A percentile compares a stretch with the other conserved stretches of the same genome.
These are phyloP conservation scores for Bucco capensis DNA, from an alignment of 2,113 vertebrate species.

Conservation along the genomic window DNA sequence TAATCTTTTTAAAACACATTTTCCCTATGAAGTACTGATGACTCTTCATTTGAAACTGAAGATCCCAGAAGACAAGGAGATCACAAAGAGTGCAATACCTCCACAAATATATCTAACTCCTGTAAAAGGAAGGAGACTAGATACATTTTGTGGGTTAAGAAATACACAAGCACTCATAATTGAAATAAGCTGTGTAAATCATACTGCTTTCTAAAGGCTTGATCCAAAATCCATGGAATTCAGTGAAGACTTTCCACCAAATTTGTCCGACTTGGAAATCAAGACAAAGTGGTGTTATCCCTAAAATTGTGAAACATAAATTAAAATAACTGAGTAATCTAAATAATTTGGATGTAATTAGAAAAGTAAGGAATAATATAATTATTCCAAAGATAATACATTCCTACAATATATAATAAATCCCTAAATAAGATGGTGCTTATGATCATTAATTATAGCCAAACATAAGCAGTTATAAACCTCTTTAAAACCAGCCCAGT, in stretches of 20 bases:
- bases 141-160: not conserved
- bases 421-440: not conserved
- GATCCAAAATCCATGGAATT: not conserved
- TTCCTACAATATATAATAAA: not conserved
- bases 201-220: not conserved
- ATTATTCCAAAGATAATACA: not conserved
- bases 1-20: not conserved
- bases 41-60: not conserved
- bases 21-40: not conserved
- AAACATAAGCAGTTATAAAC: not conserved
- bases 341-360: not conserved
- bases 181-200: not conserved
- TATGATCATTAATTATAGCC: not conserved
- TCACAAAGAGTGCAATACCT: not conserved
- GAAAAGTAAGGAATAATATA: not conserved
- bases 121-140: not conserved
- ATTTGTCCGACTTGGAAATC: not conserved
- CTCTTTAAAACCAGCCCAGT: not conserved
- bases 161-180: not conserved
- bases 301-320: not conserved
- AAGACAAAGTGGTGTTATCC: not conserved
- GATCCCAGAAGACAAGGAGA: not conserved
- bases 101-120: not conserved
- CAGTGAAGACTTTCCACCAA: not conserved
- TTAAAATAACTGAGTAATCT: not conserved